A percentile compares a stretch with the other conserved stretches of the same genome.
phyloP scores from a whole-genome alignment of 2,113 vertebrate genomes.

The Oreotrochilus melanogaster region DNA sequence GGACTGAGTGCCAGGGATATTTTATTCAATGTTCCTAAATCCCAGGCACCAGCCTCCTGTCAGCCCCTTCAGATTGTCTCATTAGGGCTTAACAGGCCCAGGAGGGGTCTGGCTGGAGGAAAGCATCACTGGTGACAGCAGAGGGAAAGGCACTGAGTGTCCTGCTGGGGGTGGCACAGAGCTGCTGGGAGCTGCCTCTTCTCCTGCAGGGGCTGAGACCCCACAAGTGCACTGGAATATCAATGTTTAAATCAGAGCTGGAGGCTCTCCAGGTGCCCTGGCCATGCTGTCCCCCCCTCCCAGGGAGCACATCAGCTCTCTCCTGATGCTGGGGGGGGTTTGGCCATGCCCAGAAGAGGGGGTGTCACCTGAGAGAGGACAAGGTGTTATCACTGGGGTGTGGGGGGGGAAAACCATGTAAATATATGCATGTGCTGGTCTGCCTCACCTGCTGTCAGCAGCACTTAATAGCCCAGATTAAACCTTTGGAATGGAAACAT shows the following conservation, averaged over 20 bases:
- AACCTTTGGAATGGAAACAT: not conserved
- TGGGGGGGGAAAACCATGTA: not conserved
- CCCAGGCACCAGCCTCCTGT: not conserved
- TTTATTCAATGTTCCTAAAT: not conserved
- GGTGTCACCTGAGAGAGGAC: not conserved
- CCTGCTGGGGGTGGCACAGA: not conserved
- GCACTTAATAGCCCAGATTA: not conserved
- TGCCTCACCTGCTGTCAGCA: not conserved
- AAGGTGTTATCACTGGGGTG: not conserved
- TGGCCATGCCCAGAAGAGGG: not conserved
- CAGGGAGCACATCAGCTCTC: not conserved
- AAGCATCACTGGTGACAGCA: rapidly evolving
- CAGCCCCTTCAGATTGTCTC: not conserved
- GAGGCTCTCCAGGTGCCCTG: rapidly evolving
- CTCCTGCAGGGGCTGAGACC: not conserved
- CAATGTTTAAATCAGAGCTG: not conserved
- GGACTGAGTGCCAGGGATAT: not conserved
- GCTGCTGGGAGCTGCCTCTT: not conserved
- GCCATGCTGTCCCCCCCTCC: not conserved
- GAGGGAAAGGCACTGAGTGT: too few relatives aligned
- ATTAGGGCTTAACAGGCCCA: not conserved
- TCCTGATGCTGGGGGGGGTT: not conserved
- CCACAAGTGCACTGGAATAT: not conserved
- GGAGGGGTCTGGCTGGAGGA: rapidly evolving
- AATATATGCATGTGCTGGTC: not conserved